Percentiles rank a stretch among this genome's conserved stretches.
phyloP scores from a whole-genome alignment of 2,113 vertebrate species.

The Acanthochromis polyacanthus region DNA sequence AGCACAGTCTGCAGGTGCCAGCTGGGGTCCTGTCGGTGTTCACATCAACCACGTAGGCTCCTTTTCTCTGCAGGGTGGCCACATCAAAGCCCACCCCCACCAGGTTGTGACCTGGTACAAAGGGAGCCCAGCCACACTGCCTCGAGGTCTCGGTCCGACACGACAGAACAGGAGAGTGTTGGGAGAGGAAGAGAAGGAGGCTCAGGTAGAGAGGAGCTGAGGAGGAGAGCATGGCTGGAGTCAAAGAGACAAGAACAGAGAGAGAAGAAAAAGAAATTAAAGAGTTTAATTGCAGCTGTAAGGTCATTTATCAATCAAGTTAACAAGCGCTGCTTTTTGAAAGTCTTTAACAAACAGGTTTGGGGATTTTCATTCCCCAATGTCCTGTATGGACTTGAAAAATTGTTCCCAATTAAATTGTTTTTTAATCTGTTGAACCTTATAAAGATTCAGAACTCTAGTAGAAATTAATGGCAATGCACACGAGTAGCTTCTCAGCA shows the following conservation, averaged over 20 bases:
- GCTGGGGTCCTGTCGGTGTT: slow-evolving; percentile 8
- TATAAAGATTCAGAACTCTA: too few species aligned
- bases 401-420: too few species aligned
- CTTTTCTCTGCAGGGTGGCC: slow-evolving; percentile 73
- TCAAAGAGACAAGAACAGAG: not conserved
- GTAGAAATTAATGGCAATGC: too few species aligned
- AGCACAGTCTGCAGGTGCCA: slow-evolving; percentile 51
- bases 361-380: too few species aligned
- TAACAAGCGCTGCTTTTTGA: too few species aligned
- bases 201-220: slow-evolving; percentile 13
- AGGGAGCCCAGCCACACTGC: slow-evolving; percentile 51
- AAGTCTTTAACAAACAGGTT: too few species aligned
- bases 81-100: slow-evolving; percentile 81
- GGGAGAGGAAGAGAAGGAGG: slow-evolving; percentile 31
- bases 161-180: slow-evolving; percentile 26
- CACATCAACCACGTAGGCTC: slow-evolving; percentile 69
- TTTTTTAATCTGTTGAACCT: too few species aligned
- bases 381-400: too few species aligned
- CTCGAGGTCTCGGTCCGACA: not conserved
- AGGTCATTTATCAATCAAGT: not conserved
- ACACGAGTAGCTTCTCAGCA: too few species aligned
- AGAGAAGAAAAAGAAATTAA: accelerated
- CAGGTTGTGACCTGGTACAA: slow-evolving; percentile 73
- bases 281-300: not conserved
- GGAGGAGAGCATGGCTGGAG: slow-evolving; percentile 27